A percentile compares a stretch with the other conserved stretches of the same genome.
These are phyloP conservation scores for Protonemura montana DNA, from an alignment of 2,888 invertebrate genomes.

Conservation along the genomic window DNA sequence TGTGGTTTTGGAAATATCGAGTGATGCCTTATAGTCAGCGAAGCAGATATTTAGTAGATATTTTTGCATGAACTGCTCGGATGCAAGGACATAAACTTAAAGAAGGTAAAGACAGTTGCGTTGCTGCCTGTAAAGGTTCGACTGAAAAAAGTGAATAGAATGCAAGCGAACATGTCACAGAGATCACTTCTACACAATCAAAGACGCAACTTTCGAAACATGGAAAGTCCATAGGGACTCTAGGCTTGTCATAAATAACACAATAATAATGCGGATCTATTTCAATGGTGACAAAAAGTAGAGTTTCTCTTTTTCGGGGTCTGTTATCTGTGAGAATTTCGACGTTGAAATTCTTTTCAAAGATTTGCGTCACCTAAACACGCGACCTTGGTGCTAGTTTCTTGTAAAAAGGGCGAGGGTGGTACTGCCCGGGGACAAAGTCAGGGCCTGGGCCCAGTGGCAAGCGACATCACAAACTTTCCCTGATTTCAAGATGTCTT, in stretches of 20 bases:
- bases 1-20: too few species aligned
- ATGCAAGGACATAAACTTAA: too few species aligned
- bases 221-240: background rate
- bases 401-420: background rate
- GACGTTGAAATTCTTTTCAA: slow-evolving; percentile 22
- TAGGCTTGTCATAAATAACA: background rate
- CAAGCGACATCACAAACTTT: background rate
- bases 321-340: slow-evolving; percentile 21
- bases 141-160: background rate
- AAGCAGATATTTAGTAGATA: too few species aligned
- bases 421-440: too few species aligned
- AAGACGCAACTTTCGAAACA: background rate
- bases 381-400: too few species aligned
- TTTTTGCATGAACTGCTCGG: too few species aligned
- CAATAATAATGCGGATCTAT: background rate
- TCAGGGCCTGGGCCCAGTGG: background rate
- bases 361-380: slow-evolving; percentile 23
- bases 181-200: background rate
- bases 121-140: background rate
- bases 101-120: too few species aligned
- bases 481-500: background rate
- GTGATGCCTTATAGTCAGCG: too few species aligned
- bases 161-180: background rate
- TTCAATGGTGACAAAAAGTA: slow-evolving; percentile 27
- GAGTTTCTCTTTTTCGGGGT: slow-evolving; percentile 26